Conservation (phyloP, 1,140 invertebrate genomes). For the Bombus picipes region DNA sequence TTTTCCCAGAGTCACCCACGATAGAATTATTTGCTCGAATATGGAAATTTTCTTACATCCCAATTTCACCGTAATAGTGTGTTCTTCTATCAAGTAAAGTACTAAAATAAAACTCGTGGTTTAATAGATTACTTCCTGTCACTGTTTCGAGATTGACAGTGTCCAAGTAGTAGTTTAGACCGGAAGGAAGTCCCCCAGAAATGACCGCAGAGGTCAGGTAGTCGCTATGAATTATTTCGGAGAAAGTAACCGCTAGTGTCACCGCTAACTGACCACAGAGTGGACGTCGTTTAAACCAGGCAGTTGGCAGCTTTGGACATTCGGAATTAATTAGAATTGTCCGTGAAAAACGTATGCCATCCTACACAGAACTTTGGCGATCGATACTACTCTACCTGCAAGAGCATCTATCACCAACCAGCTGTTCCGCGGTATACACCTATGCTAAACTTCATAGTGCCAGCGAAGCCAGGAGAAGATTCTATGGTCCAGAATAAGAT, state of each 20-base stretch:
- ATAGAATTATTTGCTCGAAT: background rate
- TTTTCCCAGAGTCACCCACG: background rate
- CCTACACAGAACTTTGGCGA: too few relatives aligned
- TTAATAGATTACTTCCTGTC: background rate
- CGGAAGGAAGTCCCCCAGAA: background rate
- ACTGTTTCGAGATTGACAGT: background rate
- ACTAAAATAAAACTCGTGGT: background rate
- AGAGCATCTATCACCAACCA: background rate
- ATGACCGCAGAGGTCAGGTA: background rate
- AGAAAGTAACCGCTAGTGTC: background rate
- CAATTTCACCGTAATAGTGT: too few relatives aligned
- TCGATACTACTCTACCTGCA: background rate
- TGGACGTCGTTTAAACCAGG: background rate
- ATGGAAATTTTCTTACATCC: background rate
- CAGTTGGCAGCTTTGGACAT: background rate
- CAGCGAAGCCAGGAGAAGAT: too few relatives aligned
- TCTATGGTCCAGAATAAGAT: too few relatives aligned
- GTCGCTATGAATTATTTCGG: background rate
- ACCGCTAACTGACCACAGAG: background rate
- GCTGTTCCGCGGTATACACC: too few relatives aligned
- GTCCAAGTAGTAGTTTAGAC: background rate
- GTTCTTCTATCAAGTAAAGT: background rate
- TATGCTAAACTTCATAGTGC: too few relatives aligned
- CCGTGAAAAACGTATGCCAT: background rate
- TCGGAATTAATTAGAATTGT: background rate